Conservation (phyloP, 2,113 vertebrate species). For the Indri indri region DNA sequence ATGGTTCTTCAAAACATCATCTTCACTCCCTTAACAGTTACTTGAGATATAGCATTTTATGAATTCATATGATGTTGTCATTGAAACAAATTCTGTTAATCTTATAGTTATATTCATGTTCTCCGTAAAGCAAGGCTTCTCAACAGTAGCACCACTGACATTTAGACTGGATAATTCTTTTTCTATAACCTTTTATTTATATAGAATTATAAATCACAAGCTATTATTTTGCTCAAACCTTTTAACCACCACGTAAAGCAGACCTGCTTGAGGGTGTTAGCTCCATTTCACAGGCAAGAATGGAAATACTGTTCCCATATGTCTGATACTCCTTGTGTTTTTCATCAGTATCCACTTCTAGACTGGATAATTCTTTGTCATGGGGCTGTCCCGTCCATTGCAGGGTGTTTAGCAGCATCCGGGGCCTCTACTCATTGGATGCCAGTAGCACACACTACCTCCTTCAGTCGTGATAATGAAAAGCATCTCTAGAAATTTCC, state of each 20-base stretch:
- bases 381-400: neutral
- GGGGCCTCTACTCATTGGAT: neutral
- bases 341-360: too few relatives aligned
- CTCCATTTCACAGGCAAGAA: too few relatives aligned
- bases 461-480: neutral
- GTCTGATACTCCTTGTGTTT: too few relatives aligned
- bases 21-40: neutral
- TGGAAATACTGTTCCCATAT: too few relatives aligned
- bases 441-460: neutral
- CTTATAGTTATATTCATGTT: neutral
- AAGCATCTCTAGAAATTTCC: neutral
- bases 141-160: rapidly evolving
- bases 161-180: neutral
- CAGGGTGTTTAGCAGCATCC: neutral
- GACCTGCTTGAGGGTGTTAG: too few relatives aligned
- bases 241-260: too few relatives aligned
- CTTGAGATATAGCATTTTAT: neutral
- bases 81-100: neutral
- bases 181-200: too few relatives aligned
- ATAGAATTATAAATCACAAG: too few relatives aligned
- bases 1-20: neutral
- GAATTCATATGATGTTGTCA: neutral
- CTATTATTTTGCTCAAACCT: too few relatives aligned
- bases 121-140: neutral
- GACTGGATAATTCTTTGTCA: neutral